These are phyloP conservation scores for Fratercula arctica DNA, from an alignment of 2,797 vertebrate species.

Conservation along the genomic window DNA sequence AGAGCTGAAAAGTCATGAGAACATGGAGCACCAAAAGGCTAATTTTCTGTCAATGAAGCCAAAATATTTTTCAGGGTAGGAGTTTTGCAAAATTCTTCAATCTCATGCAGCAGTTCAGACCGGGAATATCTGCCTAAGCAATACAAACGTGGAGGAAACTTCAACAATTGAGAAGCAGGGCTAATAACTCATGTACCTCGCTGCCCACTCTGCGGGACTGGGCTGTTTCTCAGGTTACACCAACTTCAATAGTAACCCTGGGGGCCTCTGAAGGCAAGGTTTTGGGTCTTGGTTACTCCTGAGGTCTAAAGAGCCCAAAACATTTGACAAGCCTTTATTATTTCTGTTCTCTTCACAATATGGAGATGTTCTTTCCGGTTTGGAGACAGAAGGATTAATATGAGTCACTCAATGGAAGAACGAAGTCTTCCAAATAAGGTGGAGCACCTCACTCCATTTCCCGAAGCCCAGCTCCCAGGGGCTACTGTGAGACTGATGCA, in stretches of 20 bases:
- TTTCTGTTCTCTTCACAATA: neutral
- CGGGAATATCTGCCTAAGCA: neutral
- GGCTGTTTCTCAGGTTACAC: neutral
- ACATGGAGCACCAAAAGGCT: neutral
- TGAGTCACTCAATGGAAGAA: neutral
- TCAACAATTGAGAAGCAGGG: neutral
- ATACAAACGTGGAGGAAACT: neutral
- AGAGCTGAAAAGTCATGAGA: neutral
- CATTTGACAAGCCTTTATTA: neutral
- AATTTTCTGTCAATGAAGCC: neutral
- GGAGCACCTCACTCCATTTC: neutral
- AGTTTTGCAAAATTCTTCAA: neutral
- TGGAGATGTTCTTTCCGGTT: neutral
- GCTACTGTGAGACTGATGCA: neutral
- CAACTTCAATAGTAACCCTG: neutral
- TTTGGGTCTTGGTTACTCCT: neutral
- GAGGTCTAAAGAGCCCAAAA: neutral
- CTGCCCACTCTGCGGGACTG: neutral
- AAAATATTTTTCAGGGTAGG: neutral
- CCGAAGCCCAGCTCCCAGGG: neutral
- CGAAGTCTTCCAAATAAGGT: neutral
- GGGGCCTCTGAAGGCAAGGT: neutral
- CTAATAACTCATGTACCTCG: neutral
- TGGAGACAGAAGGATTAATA: neutral
- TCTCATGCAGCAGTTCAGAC: neutral